Evolutionary conservation across 2,113 vertebrate species (phyloP).

Genomic region (Paradoxurus hermaphroditus): DNA sequence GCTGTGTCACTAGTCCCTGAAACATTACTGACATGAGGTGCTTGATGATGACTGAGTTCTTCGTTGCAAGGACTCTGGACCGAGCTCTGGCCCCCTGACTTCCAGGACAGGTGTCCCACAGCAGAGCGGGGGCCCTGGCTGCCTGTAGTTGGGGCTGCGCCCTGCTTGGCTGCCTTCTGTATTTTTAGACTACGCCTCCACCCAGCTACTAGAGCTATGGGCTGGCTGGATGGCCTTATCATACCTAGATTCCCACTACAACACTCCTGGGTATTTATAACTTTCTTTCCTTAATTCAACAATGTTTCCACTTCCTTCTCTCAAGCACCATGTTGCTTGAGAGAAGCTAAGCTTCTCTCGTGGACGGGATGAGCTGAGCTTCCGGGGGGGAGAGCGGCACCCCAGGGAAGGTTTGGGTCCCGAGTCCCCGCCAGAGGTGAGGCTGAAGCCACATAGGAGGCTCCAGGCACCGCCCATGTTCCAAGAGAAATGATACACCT

Average conservation of each 20-base stretch:
- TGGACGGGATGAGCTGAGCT: not conserved
- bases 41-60: not conserved
- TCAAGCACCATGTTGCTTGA: rapidly evolving
- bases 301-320: not conserved
- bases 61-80: not conserved
- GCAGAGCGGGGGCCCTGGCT: not conserved
- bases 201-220: not conserved
- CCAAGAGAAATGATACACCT: not conserved
- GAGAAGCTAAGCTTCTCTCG: no score
- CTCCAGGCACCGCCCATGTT: not conserved
- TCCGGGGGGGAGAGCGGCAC: no score
- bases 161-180: not conserved
- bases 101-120: not conserved
- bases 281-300: not conserved
- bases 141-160: rapidly evolving
- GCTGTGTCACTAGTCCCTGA: not conserved
- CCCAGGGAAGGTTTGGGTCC: not conserved
- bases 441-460: not conserved
- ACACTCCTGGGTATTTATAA: not conserved
- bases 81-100: no score
- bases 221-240: no score
- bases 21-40: rapidly evolving
- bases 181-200: not conserved
- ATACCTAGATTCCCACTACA: not conserved
- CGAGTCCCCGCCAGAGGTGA: not conserved